phyloP scores from a whole-genome alignment of 2,113 vertebrate genomes.

The Prunella himalayana region DNA sequence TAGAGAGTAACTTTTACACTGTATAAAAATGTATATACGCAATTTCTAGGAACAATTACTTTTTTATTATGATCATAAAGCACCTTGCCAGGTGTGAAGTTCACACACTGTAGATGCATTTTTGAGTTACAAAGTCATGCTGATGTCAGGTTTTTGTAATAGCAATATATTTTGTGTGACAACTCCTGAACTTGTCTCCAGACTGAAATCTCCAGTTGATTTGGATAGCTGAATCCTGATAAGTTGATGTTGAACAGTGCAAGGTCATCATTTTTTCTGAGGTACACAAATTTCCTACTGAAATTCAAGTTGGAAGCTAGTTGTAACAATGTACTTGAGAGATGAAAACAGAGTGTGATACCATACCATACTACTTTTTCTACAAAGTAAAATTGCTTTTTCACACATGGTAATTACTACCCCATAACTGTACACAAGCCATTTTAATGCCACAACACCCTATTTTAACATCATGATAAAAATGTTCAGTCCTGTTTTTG shows the following conservation, averaged over 20 bases:
- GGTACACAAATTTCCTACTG: neutral
- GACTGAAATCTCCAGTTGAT: neutral
- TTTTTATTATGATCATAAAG: constrained; percentile 5
- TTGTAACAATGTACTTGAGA: neutral
- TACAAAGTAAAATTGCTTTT: neutral
- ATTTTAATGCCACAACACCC: neutral
- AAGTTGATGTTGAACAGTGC: neutral
- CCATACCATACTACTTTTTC: neutral
- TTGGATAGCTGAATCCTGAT: neutral
- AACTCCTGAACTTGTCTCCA: neutral
- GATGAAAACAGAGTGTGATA: neutral
- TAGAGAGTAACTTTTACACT: neutral
- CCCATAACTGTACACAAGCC: neutral
- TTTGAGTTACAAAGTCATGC: neutral
- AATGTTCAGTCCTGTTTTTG: neutral
- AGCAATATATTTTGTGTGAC: neutral
- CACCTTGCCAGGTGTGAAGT: neutral
- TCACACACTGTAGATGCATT: neutral
- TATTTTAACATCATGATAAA: neutral
- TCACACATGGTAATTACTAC: neutral
- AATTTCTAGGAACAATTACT: neutral
- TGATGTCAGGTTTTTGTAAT: neutral
- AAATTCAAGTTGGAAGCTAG: neutral
- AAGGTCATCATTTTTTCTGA: neutral
- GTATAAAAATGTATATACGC: neutral